Percentiles rank a stretch among this genome's conserved stretches.
Conservation (phyloP, 1,140 invertebrate species). For the Drosophila chauvacae region DNA sequence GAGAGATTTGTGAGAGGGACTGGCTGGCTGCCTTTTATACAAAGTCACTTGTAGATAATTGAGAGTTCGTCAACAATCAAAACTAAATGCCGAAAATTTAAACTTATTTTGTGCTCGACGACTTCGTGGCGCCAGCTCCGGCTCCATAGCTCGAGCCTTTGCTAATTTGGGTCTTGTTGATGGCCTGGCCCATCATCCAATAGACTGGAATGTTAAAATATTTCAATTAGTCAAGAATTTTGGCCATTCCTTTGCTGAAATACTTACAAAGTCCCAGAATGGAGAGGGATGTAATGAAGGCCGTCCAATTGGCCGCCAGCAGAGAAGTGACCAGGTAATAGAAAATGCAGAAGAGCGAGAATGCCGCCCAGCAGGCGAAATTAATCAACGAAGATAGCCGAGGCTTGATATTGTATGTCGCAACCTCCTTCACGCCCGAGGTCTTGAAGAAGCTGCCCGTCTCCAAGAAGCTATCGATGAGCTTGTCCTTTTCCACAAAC, state of each 20-base stretch:
- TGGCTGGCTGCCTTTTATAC: conserved; percentile 27
- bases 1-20: conserved; percentile 40
- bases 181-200: conserved; percentile 90
- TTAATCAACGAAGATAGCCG: conserved; percentile 90
- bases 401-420: conserved; percentile 86
- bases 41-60: conserved; percentile 64
- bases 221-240: background rate
- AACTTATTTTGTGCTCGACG: conserved; percentile 69
- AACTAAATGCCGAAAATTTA: conserved; percentile 49
- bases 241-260: background rate
- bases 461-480: conserved; percentile 92
- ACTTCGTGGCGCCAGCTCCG: conserved; percentile 36
- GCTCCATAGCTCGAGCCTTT: conserved; percentile 91
- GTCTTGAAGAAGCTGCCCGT: conserved; percentile 93
- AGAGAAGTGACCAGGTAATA: conserved; percentile 89
- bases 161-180: conserved; percentile 93
- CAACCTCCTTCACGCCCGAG: conserved; percentile 88
- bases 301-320: conserved; percentile 90
- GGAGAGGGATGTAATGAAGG: conserved; percentile 88
- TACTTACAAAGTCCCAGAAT: conserved; percentile 90
- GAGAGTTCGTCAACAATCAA: conserved; percentile 61
- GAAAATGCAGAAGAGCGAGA: conserved; percentile 89
- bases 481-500: conserved; percentile 88
- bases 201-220: conserved; percentile 88
- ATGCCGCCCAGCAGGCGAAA: conserved; percentile 88